Evolutionary conservation across 2,113 vertebrate species (phyloP).

Genomic region (Odontesthes bonariensis): DNA sequence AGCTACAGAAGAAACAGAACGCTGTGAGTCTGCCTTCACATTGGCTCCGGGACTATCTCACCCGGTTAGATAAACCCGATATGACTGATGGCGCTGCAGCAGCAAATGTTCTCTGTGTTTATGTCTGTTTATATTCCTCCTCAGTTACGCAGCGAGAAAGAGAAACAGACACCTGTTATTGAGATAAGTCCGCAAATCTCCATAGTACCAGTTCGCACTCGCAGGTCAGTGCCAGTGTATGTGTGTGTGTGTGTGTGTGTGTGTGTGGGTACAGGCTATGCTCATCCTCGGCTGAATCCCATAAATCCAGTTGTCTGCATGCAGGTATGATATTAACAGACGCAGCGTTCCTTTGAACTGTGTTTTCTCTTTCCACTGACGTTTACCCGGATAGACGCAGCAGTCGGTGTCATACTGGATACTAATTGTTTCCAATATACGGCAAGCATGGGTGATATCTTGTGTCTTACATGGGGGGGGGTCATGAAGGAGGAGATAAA

Average conservation of each 20-base stretch:
- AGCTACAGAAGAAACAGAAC: constrained; percentile 87
- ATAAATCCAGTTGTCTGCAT: constrained; percentile 59
- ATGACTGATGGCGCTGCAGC: constrained; percentile 57
- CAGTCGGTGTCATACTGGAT: constrained; percentile 18
- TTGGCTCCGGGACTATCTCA: constrained; percentile 34
- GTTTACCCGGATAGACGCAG: constrained; percentile 12
- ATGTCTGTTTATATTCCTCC: constrained; percentile 70
- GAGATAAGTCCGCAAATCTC: constrained; percentile 79
- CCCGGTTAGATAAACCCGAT: constrained; percentile 61
- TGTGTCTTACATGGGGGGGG: background rate
- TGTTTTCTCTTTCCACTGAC: constrained; percentile 17
- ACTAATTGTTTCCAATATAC: background rate
- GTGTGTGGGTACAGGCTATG: constrained; percentile 37
- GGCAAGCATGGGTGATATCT: background rate
- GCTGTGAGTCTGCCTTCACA: constrained; percentile 75
- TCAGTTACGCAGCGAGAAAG: constrained; percentile 84
- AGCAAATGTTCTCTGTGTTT: constrained; percentile 63
- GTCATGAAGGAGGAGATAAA: background rate
- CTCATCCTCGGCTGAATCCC: constrained; percentile 53
- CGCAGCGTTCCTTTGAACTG: constrained; percentile 28
- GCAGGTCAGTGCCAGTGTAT: constrained; percentile 81
- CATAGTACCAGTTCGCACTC: constrained; percentile 78
- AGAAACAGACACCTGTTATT: constrained; percentile 83
- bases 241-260: constrained; percentile 24
- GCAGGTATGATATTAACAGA: constrained; percentile 48